A percentile compares a stretch with the other conserved stretches of the same genome.
Conservation (phyloP, 2,113 vertebrate genomes). For the Entomyzon cyanotis region DNA sequence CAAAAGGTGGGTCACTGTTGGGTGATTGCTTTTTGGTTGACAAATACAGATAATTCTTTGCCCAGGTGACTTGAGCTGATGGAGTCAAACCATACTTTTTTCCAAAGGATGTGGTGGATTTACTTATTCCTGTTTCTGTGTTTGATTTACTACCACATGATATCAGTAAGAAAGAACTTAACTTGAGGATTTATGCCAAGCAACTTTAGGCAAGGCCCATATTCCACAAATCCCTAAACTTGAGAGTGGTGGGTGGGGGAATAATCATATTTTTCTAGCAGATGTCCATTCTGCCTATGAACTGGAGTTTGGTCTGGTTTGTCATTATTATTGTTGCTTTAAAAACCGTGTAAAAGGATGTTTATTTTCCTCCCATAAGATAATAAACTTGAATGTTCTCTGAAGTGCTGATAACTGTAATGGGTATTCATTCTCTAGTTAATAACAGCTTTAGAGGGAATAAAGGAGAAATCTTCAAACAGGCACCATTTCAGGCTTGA, state of each 20-base stretch:
- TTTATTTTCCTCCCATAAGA: conserved; percentile 49
- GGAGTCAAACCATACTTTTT: conserved; percentile 29
- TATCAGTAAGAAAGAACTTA: conserved; percentile 69
- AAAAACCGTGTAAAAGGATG: conserved; percentile 5
- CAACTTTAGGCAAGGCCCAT: conserved; percentile 60
- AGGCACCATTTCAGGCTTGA: background rate
- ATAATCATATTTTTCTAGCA: conserved; percentile 65
- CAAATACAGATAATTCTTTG: conserved; percentile 54
- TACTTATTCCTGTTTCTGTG: conserved; percentile 68
- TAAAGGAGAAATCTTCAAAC: background rate
- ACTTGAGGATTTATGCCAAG: conserved; percentile 57
- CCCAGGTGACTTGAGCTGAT: conserved; percentile 10
- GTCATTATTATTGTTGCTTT: background rate
- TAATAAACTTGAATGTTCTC: conserved; percentile 10
- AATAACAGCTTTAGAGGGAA: background rate
- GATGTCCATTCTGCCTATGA: conserved; percentile 41
- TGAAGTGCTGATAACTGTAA: conserved; percentile 18
- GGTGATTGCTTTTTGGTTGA: background rate
- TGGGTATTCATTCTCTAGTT: background rate
- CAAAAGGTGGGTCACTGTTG: background rate
- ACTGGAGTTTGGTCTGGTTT: background rate
- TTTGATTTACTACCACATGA: conserved; percentile 76
- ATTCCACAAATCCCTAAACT: conserved; percentile 68
- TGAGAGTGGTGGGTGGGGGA: conserved; percentile 32
- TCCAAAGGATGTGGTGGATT: conserved; percentile 71